phyloP scores from a whole-genome alignment of 1,140 invertebrate genomes.

The Dermatophagoides farinae region DNA sequence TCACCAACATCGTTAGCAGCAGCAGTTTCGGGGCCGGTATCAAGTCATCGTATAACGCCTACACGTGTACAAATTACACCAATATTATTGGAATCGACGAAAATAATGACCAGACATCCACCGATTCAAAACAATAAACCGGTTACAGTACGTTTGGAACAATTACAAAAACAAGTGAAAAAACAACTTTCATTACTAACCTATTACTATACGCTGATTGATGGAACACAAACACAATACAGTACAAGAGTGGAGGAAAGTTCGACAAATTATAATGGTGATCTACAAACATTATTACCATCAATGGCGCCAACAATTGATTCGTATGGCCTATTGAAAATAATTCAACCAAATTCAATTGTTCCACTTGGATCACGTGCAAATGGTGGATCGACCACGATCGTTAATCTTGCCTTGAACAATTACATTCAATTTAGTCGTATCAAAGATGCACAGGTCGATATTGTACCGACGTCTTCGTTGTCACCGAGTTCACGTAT shows the following conservation, averaged over 20 bases:
- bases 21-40: not conserved
- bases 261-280: conserved; percentile 11
- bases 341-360: conserved; percentile 17
- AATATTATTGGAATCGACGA: not conserved
- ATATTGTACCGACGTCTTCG: conserved; percentile 22
- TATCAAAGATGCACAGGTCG: conserved; percentile 21
- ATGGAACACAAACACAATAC: conserved; percentile 15
- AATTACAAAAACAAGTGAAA: conserved; percentile 14
- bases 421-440: conserved; percentile 22
- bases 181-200: conserved; percentile 17
- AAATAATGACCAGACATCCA: not conserved
- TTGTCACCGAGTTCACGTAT: not conserved
- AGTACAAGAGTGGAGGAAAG: conserved; percentile 18
- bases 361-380: conserved; percentile 22
- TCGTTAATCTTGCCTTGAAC: conserved; percentile 24
- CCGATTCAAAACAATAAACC: not conserved
- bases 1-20: not conserved
- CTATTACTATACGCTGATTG: conserved; percentile 20
- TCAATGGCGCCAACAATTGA: conserved; percentile 16
- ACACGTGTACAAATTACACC: no score
- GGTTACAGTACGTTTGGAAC: not conserved
- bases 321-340: conserved; percentile 20
- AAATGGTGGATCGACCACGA: conserved; percentile 22
- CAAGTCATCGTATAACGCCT: not conserved
- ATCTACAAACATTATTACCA: conserved; percentile 3